A percentile compares a stretch with the other conserved stretches of the same genome.
Conservation (phyloP, 64 coral and sea anemone species). For the Porites australiensis region DNA sequence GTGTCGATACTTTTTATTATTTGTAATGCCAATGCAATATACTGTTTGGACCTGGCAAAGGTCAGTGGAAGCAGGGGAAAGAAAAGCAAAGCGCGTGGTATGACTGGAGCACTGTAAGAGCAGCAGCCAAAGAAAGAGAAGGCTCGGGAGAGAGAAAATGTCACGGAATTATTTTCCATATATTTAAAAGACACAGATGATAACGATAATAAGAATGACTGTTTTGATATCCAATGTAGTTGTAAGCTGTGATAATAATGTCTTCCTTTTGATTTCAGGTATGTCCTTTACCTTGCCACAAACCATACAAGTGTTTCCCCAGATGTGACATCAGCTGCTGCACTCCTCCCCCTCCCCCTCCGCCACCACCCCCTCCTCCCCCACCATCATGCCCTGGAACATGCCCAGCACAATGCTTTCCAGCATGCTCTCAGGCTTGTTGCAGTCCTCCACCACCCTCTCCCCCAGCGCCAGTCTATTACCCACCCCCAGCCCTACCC, state of each 20-base stretch:
- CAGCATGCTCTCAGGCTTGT: conserved; percentile 55
- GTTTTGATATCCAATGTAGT: no score
- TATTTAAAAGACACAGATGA: no score
- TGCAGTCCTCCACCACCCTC: neutral
- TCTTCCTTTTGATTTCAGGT: conserved; percentile 33
- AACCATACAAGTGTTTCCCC: conserved; percentile 80
- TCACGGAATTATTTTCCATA: no score
- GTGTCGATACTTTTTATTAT: no score
- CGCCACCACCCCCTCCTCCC: conserved; percentile 35
- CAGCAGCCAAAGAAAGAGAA: no score
- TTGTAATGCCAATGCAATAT: no score
- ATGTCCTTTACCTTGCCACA: conserved; percentile 83
- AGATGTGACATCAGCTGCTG: conserved; percentile 67
- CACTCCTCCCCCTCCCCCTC: conserved; percentile 41
- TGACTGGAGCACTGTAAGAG: no score
- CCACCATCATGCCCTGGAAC: conserved; percentile 45
- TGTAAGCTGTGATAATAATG: neutral
- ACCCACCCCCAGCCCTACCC: conserved; percentile 15
- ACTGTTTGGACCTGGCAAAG: no score
- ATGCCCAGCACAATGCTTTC: conserved; percentile 52
- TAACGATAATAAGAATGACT: no score
- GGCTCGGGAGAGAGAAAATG: no score
- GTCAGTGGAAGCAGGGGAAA: no score
- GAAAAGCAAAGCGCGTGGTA: no score
- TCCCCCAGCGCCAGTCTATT: conserved; percentile 17